phyloP scores from a whole-genome alignment of 2,113 vertebrate species.

The Pangasianodon gigas region DNA sequence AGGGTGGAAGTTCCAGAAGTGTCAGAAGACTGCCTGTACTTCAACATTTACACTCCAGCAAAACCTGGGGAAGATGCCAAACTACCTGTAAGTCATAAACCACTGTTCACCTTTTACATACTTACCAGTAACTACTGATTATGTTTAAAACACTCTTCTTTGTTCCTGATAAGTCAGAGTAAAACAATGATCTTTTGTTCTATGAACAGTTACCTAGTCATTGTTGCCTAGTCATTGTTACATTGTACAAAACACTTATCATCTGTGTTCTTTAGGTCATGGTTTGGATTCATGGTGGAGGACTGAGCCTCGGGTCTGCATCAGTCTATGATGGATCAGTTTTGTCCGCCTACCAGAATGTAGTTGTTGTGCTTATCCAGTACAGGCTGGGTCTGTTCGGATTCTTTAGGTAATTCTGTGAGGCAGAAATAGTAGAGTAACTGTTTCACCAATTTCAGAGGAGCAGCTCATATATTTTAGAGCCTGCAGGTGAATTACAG shows the following conservation, averaged over 20 bases:
- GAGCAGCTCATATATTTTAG: not conserved
- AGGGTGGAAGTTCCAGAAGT: constrained; percentile 56
- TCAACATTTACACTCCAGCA: constrained; percentile 74
- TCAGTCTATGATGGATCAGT: constrained; percentile 77
- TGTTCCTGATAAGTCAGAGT: not conserved
- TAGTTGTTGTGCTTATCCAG: constrained; percentile 83
- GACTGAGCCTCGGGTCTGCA: constrained; percentile 64
- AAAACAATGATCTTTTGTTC: not conserved
- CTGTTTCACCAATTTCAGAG: not conserved
- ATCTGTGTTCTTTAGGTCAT: constrained; percentile 76
- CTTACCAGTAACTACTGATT: not conserved
- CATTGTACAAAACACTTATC: not conserved
- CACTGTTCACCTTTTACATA: constrained; percentile 15
- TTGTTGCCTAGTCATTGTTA: constrained; percentile 6
- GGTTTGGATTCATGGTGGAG: constrained; percentile 87
- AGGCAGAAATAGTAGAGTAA: not conserved
- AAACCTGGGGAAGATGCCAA: constrained; percentile 59
- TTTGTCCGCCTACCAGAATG: constrained; percentile 77
- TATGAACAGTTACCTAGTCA: not conserved
- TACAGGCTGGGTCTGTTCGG: constrained; percentile 81
- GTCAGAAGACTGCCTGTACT: constrained; percentile 78
- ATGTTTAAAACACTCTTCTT: not conserved
- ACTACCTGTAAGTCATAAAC: constrained; percentile 68
- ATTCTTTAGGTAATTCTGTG: constrained; percentile 77
- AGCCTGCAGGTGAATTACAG: not conserved